A percentile compares a stretch with the other conserved stretches of the same genome.
Conservation (phyloP, 2,113 vertebrate genomes). For the Cheirogaleus medius region DNA sequence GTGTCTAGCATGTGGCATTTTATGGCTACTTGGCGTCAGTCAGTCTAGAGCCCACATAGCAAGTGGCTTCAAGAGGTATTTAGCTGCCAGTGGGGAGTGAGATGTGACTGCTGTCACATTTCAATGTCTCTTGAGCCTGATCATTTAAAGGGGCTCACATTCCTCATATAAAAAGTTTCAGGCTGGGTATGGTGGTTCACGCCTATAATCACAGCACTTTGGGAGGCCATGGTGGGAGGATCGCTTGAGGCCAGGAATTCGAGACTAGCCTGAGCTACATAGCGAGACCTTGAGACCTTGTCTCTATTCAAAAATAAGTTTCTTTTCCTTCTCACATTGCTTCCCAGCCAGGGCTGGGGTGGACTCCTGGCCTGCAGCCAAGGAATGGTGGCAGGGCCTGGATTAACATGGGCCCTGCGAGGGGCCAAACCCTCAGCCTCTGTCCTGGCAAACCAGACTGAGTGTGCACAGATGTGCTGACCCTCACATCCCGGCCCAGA, state of each 20-base stretch:
- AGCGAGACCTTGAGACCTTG: too few relatives aligned
- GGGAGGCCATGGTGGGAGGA: too few relatives aligned
- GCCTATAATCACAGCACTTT: too few relatives aligned
- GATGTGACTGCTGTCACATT: background rate
- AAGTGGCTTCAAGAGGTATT: background rate
- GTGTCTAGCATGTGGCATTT: background rate
- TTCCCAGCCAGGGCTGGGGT: background rate
- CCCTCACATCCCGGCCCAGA: background rate
- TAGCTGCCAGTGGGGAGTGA: background rate
- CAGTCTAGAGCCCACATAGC: background rate
- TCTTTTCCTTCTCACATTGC: background rate
- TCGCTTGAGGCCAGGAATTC: too few relatives aligned
- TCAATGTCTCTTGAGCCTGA: background rate
- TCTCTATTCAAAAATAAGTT: too few relatives aligned
- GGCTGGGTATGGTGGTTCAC: too few relatives aligned
- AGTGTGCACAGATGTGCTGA: background rate
- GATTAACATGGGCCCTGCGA: background rate
- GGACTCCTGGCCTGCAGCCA: background rate
- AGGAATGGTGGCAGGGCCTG: background rate
- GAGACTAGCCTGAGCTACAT: too few relatives aligned
- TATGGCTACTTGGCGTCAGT: background rate
- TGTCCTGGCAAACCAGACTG: background rate
- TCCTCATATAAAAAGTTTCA: background rate
- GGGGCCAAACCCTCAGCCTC: background rate
- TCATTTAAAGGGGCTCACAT: background rate